phyloP scores from a whole-genome alignment of 2,113 vertebrate species.

The Xenopus borealis region DNA sequence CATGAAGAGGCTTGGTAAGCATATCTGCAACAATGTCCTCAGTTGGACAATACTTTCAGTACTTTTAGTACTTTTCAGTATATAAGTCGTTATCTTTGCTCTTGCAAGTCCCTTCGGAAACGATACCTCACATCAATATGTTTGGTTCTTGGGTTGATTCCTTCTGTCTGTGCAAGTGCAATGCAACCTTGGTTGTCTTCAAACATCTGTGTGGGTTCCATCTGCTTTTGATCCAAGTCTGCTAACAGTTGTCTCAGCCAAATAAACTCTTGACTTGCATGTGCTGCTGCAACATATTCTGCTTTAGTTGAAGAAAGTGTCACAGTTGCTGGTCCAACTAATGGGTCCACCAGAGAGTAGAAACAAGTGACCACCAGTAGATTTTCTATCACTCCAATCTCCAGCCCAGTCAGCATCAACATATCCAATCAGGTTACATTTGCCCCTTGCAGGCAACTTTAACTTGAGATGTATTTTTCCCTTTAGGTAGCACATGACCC shows the following conservation, averaged over 20 bases:
- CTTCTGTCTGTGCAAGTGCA: not conserved
- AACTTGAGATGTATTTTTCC: not conserved
- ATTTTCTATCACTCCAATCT: not conserved
- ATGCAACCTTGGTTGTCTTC: not conserved
- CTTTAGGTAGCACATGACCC: not conserved
- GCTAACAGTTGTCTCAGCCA: not conserved
- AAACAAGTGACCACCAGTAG: not conserved
- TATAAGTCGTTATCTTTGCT: too few relatives aligned
- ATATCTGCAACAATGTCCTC: not conserved
- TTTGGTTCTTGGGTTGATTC: not conserved
- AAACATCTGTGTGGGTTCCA: not conserved
- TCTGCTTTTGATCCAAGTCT: not conserved
- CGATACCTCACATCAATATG: too few relatives aligned
- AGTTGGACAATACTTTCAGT: not conserved
- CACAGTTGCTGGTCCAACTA: not conserved
- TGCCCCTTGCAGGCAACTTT: not conserved
- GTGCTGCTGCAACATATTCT: slow-evolving; percentile 1
- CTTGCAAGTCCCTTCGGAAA: not conserved
- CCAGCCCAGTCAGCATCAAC: slow-evolving; percentile 1
- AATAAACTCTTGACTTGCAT: not conserved
- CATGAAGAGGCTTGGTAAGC: not conserved
- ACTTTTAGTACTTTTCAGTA: not conserved
- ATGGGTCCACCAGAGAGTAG: too few relatives aligned
- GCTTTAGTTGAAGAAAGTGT: not conserved
- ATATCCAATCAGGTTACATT: not conserved